Base-by-base conservation (phyloP, 2,888 invertebrate genomes). In the Neocrepidodera transversa region DNA sequence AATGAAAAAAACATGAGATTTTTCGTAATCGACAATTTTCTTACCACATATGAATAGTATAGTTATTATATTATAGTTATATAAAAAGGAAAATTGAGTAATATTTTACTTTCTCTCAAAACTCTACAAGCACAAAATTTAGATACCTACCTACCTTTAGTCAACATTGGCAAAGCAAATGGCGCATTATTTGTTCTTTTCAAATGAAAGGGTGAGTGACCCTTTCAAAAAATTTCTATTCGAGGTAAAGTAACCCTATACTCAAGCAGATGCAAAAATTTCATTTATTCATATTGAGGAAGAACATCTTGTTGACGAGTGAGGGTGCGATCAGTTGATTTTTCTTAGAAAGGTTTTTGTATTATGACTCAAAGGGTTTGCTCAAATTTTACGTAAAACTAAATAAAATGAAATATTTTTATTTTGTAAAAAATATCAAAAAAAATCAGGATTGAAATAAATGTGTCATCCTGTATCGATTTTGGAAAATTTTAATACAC, bases 181-280 rank as follows among this genome's bases (percentile, higher is more conserved):
- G 48, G 50, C 38, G 13, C 14, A 26, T 17, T 49, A 18, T 52
- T 48, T 40, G 45, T 58, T 58, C 47, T 58, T 58, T 47, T 58
- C 53, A 38, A 42, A 53, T 42, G 42, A 58, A 58, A 53, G 53
- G 53, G 58, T 53, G 18, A 48, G 48, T 68, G 68, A 69, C 68
- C 69, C 68, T 66, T 71, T 68, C 52, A 55, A 51, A 54, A 66
- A 57, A 60, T 20, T 11, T 20, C 38, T 35, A 55, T 68, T 67
- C 65, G 62, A 68, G 70, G 71, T 67, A 71, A 68, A 69, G 73
- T 69, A 73, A 72, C 70, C 71, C 70, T 71, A 72, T 48, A 73
- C 69, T 61, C 58, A 38, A 63, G 62, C 73, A 73, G 71, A 65
- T 66, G 66, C 63, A 66, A 66, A 66, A 62, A 50, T 32, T 14